These are phyloP conservation scores for Ischnura elegans DNA, from an alignment of 2,888 invertebrate species.

Conservation along the genomic window DNA sequence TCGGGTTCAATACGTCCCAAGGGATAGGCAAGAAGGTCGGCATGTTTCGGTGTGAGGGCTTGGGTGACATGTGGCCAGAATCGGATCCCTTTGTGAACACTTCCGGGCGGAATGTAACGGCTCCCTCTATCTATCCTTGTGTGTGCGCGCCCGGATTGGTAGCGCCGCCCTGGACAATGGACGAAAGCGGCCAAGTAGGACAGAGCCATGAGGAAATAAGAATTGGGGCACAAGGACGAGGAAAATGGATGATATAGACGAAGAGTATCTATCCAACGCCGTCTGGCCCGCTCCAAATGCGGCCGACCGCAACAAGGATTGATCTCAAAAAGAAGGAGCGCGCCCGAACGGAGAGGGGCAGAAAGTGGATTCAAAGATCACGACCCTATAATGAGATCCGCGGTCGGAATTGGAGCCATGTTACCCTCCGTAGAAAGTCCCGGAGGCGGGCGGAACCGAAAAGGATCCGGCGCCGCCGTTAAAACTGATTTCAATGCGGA, in stretches of 20 bases:
- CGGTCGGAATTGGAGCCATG: background rate
- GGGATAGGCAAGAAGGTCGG: background rate
- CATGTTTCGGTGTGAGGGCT: background rate
- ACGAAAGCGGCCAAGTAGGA: background rate
- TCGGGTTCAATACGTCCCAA: background rate
- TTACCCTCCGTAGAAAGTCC: background rate
- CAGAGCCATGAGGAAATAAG: background rate
- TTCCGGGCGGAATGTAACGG: slow-evolving; percentile 31
- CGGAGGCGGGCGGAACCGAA: background rate
- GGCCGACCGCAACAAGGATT: no score
- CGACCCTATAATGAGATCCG: background rate
- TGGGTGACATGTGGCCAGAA: slow-evolving; percentile 8
- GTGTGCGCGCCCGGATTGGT: background rate
- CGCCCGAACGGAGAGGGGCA: background rate
- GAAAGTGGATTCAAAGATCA: background rate
- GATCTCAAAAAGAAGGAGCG: background rate
- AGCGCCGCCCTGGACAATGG: slow-evolving; percentile 1
- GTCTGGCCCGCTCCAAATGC: no score
- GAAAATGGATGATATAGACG: background rate
- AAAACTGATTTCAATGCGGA: background rate
- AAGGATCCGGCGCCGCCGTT: background rate
- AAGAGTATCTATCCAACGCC: no score
- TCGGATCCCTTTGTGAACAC: slow-evolving; percentile 1
- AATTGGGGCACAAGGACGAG: background rate
- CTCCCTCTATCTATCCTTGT: background rate